Percentiles rank a stretch among this genome's conserved stretches.
These are phyloP conservation scores for Neocloeon triangulifer DNA, from an alignment of 1,140 invertebrate species.

Conservation along the genomic window DNA sequence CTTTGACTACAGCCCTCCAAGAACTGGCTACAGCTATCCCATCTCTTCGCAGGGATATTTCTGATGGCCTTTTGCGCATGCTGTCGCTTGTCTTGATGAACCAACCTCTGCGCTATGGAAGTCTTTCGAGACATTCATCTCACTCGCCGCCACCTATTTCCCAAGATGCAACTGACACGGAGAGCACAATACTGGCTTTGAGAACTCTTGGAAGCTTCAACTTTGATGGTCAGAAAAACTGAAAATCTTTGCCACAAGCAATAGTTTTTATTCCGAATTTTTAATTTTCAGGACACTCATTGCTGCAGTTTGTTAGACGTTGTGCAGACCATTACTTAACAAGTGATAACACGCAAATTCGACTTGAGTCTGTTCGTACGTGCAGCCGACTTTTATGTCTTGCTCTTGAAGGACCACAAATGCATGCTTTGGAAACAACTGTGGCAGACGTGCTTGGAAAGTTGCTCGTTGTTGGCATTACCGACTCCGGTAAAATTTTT, in stretches of 20 bases:
- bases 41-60: slow-evolving; percentile 68
- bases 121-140: slow-evolving; percentile 29
- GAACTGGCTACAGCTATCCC: slow-evolving; percentile 79
- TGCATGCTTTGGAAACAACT: slow-evolving; percentile 46
- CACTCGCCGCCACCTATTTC: slow-evolving; percentile 8
- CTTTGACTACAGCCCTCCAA: slow-evolving; percentile 71
- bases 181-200: slow-evolving; percentile 74
- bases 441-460: slow-evolving; percentile 79
- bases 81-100: slow-evolving; percentile 63
- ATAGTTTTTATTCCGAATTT: neutral
- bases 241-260: neutral
- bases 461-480: slow-evolving; percentile 81
- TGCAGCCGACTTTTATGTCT: slow-evolving; percentile 72
- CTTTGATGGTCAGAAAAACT: slow-evolving; percentile 41
- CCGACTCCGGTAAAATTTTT: slow-evolving; percentile 75
- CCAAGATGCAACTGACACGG: slow-evolving; percentile 39
- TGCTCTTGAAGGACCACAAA: slow-evolving; percentile 36
- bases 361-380: slow-evolving; percentile 84
- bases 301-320: slow-evolving; percentile 76
- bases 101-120: slow-evolving; percentile 55
- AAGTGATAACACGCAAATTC: slow-evolving; percentile 75
- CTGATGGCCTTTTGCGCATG: slow-evolving; percentile 48
- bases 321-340: slow-evolving; percentile 86
- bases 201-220: slow-evolving; percentile 89
- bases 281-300: slow-evolving; percentile 43